Conservation (phyloP, 2,113 vertebrate species). For the Misgurnus anguillicaudatus region DNA sequence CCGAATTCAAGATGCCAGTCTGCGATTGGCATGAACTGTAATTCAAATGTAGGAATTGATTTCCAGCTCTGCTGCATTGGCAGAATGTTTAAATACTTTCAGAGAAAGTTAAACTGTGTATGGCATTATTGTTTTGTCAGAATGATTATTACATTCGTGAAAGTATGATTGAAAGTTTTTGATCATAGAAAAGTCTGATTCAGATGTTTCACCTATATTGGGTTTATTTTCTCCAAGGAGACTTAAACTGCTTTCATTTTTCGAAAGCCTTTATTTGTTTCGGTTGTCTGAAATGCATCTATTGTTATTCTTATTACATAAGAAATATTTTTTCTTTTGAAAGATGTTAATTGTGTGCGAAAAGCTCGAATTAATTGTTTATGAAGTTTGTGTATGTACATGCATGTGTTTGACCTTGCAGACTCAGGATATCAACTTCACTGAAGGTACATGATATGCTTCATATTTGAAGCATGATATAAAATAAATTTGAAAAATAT, state of each 20-base stretch:
- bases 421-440: slow-evolving; percentile 29
- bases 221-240: slow-evolving; percentile 9
- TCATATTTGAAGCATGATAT: background rate
- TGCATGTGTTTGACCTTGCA: background rate
- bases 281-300: background rate
- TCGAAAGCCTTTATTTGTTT: slow-evolving; percentile 8
- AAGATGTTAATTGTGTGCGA: background rate
- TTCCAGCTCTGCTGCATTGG: slow-evolving; percentile 2
- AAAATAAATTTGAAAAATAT: background rate
- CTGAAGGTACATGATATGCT: slow-evolving; percentile 15
- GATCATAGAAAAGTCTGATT: slow-evolving; percentile 36
- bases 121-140: background rate
- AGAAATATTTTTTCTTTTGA: slow-evolving; percentile 1
- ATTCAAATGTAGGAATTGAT: slow-evolving; percentile 26
- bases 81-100: slow-evolving; percentile 42
- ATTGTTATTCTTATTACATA: slow-evolving; percentile 1
- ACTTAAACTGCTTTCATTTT: background rate
- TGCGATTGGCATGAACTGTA: slow-evolving; percentile 27
- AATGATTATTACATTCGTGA: slow-evolving; percentile 6
- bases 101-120: slow-evolving; percentile 33
- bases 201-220: slow-evolving; percentile 17
- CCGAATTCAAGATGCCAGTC: slow-evolving; percentile 23
- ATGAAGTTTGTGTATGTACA: slow-evolving; percentile 22
- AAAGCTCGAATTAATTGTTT: background rate
- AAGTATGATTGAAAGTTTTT: background rate